Percentiles rank a stretch among this genome's conserved stretches.
Conservation (phyloP, 2,888 invertebrate genomes). For the Drosophila robusta region DNA sequence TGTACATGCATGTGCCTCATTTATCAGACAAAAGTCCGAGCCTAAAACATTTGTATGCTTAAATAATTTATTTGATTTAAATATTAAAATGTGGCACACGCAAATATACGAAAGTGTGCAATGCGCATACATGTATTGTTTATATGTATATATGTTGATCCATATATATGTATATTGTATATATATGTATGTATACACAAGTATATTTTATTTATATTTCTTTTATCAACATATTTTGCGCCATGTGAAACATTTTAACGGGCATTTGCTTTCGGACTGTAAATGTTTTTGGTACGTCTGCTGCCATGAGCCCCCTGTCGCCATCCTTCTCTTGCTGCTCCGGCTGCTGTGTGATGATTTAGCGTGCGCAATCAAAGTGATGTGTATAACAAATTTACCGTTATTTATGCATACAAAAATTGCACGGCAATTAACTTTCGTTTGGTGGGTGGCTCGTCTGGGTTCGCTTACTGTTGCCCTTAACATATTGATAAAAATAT, state of each 20-base stretch:
- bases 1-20: slow-evolving; percentile 2
- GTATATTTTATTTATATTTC: slow-evolving; percentile 27
- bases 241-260: slow-evolving; percentile 68
- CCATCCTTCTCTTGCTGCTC: slow-evolving; percentile 1
- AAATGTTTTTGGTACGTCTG: slow-evolving; percentile 44
- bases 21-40: slow-evolving; percentile 32
- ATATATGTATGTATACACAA: slow-evolving; percentile 2
- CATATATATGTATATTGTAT: slow-evolving; percentile 2
- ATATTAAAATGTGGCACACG: slow-evolving; percentile 42
- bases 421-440: slow-evolving; percentile 79
- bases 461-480: slow-evolving; percentile 16
- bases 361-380: slow-evolving; percentile 77
- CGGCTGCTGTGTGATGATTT: slow-evolving; percentile 67
- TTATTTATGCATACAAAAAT: slow-evolving; percentile 80
- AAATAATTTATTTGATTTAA: slow-evolving; percentile 61
- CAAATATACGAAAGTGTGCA: slow-evolving; percentile 25
- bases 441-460: slow-evolving; percentile 32
- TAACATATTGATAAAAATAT: slow-evolving; percentile 19
- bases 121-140: neutral
- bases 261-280: slow-evolving; percentile 58
- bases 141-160: neutral
- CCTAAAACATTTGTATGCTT: slow-evolving; percentile 45
- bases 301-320: neutral
- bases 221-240: slow-evolving; percentile 58
- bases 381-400: slow-evolving; percentile 80